Percentiles rank a stretch among this genome's conserved stretches.
Conservation (phyloP, 2,797 vertebrate species). For the Rallus crepitans region DNA sequence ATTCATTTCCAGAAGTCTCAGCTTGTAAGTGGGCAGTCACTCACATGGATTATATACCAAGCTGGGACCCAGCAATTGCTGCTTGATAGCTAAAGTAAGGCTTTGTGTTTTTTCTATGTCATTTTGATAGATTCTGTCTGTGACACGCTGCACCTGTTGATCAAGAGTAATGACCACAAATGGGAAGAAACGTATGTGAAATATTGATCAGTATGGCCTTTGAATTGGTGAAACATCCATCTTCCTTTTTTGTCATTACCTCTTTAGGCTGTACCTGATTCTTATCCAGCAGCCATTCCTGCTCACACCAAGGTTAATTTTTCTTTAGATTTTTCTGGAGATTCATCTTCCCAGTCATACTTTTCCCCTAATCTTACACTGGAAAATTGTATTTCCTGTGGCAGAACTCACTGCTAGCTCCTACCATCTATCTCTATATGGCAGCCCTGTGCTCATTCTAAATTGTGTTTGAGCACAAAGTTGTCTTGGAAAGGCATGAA, state of each 20-base stretch:
- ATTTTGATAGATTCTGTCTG: not conserved
- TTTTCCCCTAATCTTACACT: not conserved
- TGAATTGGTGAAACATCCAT: not conserved
- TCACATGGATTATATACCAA: not conserved
- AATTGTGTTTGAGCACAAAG: not conserved
- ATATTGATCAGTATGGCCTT: conserved; percentile 1
- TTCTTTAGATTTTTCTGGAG: not conserved
- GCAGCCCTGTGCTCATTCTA: not conserved
- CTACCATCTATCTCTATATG: not conserved
- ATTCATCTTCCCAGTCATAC: not conserved
- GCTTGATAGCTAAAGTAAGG: not conserved
- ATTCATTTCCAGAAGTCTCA: not conserved
- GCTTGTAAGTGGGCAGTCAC: not conserved
- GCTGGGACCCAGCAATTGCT: not conserved
- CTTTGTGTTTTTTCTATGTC: not conserved
- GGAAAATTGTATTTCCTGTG: not conserved
- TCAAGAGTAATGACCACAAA: not conserved
- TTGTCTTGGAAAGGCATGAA: not conserved
- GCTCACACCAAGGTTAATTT: not conserved
- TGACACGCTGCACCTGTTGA: not conserved
- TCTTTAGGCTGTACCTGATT: not conserved
- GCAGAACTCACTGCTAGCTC: not conserved
- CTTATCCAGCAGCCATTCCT: not conserved
- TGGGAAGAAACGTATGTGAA: not conserved
- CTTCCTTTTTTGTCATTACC: not conserved